These are phyloP conservation scores for Megaceryle alcyon DNA, from an alignment of 2,797 vertebrate species.

Conservation along the genomic window DNA sequence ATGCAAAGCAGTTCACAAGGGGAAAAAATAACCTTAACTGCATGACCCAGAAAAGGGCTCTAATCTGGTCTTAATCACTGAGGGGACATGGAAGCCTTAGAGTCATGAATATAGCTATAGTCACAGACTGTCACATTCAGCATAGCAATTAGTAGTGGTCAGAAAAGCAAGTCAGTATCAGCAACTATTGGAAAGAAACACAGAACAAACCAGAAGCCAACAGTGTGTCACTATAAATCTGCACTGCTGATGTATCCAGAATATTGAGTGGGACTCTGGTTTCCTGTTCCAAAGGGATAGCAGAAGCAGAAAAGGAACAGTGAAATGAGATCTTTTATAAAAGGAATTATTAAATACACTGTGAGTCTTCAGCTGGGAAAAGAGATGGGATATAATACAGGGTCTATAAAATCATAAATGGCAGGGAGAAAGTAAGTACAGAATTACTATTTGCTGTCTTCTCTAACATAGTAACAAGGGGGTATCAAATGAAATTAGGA, in stretches of 20 bases:
- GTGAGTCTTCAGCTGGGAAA: conserved; percentile 26
- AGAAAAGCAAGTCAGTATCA: conserved; percentile 9
- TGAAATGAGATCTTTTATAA: conserved; percentile 24
- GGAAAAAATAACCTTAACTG: neutral
- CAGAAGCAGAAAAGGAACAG: conserved; percentile 11
- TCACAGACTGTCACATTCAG: neutral
- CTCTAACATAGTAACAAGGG: neutral
- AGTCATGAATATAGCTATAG: neutral
- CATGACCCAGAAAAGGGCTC: neutral
- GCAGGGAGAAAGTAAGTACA: conserved; percentile 19
- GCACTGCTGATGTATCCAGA: neutral
- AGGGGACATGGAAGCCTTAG: neutral
- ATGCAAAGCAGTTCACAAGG: neutral
- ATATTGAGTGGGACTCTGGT: neutral
- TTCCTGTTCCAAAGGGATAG: neutral
- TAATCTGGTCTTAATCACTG: neutral
- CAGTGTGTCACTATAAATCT: neutral
- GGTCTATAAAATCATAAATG: conserved; percentile 14
- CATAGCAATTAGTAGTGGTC: neutral
- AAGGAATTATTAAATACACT: conserved; percentile 41
- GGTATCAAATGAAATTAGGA: conserved; percentile 28
- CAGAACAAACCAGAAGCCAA: neutral
- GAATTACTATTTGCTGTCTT: conserved; percentile 25
- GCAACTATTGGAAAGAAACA: neutral
- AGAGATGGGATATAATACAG: neutral